Evolutionary conservation across 2,888 invertebrate species (phyloP), one percentile per base, ranked within the genome.

Genomic region (Ariolimax columbianus): DNA sequence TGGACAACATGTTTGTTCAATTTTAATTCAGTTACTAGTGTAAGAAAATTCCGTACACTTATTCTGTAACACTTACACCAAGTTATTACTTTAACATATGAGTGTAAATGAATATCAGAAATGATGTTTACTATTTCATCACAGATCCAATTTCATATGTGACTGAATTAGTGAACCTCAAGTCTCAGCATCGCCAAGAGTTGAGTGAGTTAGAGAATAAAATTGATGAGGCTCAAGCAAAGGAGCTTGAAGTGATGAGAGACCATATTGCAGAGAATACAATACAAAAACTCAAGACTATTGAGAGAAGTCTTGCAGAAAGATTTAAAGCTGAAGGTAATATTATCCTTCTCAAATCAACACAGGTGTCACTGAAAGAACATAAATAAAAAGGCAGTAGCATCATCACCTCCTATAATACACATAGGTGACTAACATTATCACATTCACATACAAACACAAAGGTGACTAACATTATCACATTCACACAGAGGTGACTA

Each of bases 101-200:
- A 30, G 3, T 63, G 63, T 30, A 30, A 30, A 63, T 63, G 63
- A 30, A 30, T 63, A 63, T 30, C 14, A 55, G 63, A 63, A 63
- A 4, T 63, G 6, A 63, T 30, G 6, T 7, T 75, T 75, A 14
- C 30, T n/a, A 23, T 87, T 77, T 17, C 47, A 47, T 17, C 47
- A 77, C 88, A 92, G 93, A 93, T 82, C 93, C 93, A 26, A 79
- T 91, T 40, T 85, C 90, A 4, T 90, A 89, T 77, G 88, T 92
- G 66, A 88, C 91, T 72, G 90, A 89, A 9, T 81, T 89, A 43
- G 88, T 91, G 75, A 88, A 89, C 47, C 82, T 93, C 73, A 82
- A 90, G 55, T 92, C 93, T 3, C 87, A 90, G 40, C 93, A 93
- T 73, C 87, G 93, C 43, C 83, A 88, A 23, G 92, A 93, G 84